These are phyloP conservation scores for Saccostrea glomerata DNA, from an alignment of 1,140 invertebrate genomes.

Conservation along the genomic window DNA sequence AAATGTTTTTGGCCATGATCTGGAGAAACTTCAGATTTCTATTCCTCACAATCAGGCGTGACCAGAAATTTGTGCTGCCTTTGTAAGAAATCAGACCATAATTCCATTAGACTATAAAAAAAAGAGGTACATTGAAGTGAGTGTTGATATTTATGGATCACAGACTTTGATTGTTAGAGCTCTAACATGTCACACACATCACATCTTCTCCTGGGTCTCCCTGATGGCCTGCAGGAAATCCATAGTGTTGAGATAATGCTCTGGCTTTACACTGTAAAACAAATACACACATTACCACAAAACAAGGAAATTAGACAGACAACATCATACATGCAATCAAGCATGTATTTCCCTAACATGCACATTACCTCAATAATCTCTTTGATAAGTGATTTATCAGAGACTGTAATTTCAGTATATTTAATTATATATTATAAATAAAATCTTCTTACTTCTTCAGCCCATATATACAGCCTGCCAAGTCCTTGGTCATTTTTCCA, in stretches of 20 bases:
- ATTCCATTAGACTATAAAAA: not conserved
- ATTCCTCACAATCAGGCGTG: conserved; percentile 3
- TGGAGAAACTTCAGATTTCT: not conserved
- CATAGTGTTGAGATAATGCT: conserved; percentile 78
- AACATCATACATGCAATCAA: not conserved
- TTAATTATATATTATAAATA: too few species aligned
- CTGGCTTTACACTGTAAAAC: conserved; percentile 76
- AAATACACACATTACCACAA: conserved; percentile 38
- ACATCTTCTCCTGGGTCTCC: conserved; percentile 55
- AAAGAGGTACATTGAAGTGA: not conserved
- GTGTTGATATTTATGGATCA: not conserved
- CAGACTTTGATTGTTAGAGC: conserved; percentile 26
- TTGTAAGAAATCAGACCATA: conserved; percentile 23
- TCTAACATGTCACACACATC: not conserved
- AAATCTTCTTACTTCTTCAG: conserved; percentile 79
- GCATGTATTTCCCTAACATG: not conserved
- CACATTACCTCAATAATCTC: not conserved
- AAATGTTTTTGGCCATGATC: not conserved
- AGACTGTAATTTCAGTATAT: too few species aligned
- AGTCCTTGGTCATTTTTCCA: conserved; percentile 98
- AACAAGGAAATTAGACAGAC: not conserved
- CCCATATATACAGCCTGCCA: conserved; percentile 98
- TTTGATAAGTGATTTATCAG: too few species aligned
- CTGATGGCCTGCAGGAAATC: conserved; percentile 78
- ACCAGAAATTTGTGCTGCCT: not conserved